Base-by-base conservation (phyloP, 2,888 invertebrate genomes). In the Acleris holmiana region DNA sequence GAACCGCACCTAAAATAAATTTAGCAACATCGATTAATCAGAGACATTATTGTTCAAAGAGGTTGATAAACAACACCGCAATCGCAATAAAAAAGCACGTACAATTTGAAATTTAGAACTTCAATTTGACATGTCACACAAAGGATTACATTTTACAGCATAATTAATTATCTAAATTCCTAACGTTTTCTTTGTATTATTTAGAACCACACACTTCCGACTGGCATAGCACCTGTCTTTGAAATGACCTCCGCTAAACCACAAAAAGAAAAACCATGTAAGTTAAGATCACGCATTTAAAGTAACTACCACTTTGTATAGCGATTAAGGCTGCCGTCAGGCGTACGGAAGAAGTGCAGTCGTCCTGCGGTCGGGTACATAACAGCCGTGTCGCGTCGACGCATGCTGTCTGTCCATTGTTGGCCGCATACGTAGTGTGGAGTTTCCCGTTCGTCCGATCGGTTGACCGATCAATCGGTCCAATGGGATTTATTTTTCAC, bases 191-290 rank as follows among this genome's bases (percentile, higher is more conserved):
- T 71, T 71, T 55, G 17, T 44, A 49, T 60, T 54, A 73, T 74
- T 76, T 72, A 60, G 69, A 68, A 70, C 61, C 60, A 61, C 61
- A 61, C 63, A 50, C 54, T 7, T 64, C 47, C 67, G 64, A 51
- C 59, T 59, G 15, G 47, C 68, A 61, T 69, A 83, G 67, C 61
- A 51, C 21, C 51, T 13, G 23, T 21, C 29, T 35, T 47, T 18
- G 89, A 89, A 89, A 77, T 85, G 73, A 77, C 80, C 69, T 76
- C 84, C 67, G 71, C 81, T 47, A 91, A 87, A 77, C 67, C 79
- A 55, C 79, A 77, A 70, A 91, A 87, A 76, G 90, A 89, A 58
- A 91, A 88, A 73, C 73, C 81, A 67, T 70, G 90, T 90, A 77
- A 85, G 89, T 84, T 67, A 46, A 25, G 21, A 19, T 23, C 40